Percentiles rank a stretch among this genome's conserved stretches.
Conservation (phyloP, 1,140 invertebrate species). For the Pachypsylla venusta region DNA sequence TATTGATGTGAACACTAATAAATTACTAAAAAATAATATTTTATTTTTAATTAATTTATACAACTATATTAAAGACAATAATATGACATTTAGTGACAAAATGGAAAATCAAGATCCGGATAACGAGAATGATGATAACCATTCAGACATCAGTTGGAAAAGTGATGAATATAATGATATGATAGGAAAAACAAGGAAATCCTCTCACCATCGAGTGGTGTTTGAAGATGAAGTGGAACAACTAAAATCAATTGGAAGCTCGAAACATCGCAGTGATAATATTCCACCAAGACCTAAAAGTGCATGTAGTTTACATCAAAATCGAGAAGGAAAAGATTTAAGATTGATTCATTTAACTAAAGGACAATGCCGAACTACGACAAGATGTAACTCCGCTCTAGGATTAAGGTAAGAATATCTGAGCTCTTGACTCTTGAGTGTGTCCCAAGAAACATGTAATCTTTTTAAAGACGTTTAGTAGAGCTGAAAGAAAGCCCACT, state of each 20-base stretch:
- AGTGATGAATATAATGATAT: background rate
- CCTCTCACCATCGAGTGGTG: background rate
- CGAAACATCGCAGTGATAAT: background rate
- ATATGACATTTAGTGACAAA: background rate
- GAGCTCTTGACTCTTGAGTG: too few species aligned
- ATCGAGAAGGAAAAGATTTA: background rate
- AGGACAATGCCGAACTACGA: background rate
- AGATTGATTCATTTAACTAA: background rate
- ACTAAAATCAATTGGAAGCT: background rate
- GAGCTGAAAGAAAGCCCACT: too few species aligned
- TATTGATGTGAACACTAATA: too few species aligned
- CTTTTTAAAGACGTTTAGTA: too few species aligned
- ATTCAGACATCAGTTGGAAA: slow-evolving; percentile 6
- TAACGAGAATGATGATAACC: background rate
- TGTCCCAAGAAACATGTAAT: too few species aligned
- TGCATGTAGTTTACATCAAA: slow-evolving; percentile 9
- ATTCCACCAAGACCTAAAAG: slow-evolving; percentile 8
- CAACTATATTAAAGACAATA: too few species aligned
- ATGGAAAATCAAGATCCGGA: background rate
- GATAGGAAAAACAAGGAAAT: background rate
- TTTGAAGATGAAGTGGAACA: background rate
- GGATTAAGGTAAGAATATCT: slow-evolving; percentile 13
- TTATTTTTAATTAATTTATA: too few species aligned
- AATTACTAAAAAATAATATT: too few species aligned
- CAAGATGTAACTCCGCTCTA: slow-evolving; percentile 12